Evolutionary conservation across 2,113 vertebrate genomes (phyloP), one percentile per base, ranked within the genome.

Genomic region (Beaufortia kweichowensis): DNA sequence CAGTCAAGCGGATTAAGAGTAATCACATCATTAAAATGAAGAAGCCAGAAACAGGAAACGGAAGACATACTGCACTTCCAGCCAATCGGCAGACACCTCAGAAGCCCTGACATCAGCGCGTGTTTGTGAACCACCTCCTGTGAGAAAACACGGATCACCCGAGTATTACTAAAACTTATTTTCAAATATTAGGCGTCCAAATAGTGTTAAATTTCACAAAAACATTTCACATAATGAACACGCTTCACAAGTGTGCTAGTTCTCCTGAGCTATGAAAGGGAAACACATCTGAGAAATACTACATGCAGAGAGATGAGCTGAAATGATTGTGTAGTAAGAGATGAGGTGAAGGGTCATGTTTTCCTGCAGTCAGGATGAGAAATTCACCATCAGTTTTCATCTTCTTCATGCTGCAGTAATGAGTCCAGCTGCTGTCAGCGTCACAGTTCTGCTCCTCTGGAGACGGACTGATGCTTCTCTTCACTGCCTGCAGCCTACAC

Each of bases 391-490:
- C 94, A 3, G 88, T 92, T 88, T 92, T 95, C 33, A 93, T 90
- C 86, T 93, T 96, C 89, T 96, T 98, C 75, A 88, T 92, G 82
- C 91, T 93, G 75, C 89, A 72, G 59, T 90, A 78, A 12, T 92
- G 87, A 76, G 83, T 89, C 89, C 89, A 81, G 84, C 88, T 72
- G 77, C 89, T 68, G 67, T 66, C 60, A 8, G 74, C 4, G 0
- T 12, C 89, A 3, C 82, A 71, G 63, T 78, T 86, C 1, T 87
- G 84, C 29, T 90, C 88, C 57, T 91, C 90, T 75, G 89, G 88
- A 80, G 91, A 88, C 1, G 96, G 94, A 81, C 96, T 98, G 89
- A 94, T 91, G 74, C 91, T 94, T 85, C 95, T 94, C 81, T 97
- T 98, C 78, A 90, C 91, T 21, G 76, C 68, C 72, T 88, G 62